phyloP scores from a whole-genome alignment of 2,888 invertebrate genomes.

The Bellardia pandia region DNA sequence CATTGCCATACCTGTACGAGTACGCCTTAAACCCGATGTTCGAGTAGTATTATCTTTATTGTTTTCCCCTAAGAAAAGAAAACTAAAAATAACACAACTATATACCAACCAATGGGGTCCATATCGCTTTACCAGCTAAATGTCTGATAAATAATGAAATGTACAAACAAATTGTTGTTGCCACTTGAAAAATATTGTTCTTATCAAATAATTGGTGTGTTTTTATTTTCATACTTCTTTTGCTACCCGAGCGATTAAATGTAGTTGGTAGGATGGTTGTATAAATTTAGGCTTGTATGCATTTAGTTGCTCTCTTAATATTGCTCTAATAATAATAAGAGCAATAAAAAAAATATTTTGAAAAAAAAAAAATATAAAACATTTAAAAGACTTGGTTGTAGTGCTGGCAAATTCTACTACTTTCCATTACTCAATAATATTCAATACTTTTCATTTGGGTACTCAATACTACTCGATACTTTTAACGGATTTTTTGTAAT shows the following conservation, averaged over 20 bases:
- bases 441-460: too few relatives aligned
- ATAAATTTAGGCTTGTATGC: neutral
- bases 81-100: slow-evolving; percentile 2
- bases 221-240: slow-evolving; percentile 24
- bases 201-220: slow-evolving; percentile 49
- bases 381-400: too few relatives aligned
- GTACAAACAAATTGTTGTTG: slow-evolving; percentile 36
- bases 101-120: slow-evolving; percentile 35
- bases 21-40: neutral
- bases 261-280: neutral
- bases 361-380: neutral
- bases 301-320: neutral
- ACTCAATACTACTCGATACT: too few relatives aligned
- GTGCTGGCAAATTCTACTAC: too few relatives aligned
- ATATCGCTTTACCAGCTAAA: slow-evolving; percentile 32
- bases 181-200: slow-evolving; percentile 36
- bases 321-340: neutral
- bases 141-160: slow-evolving; percentile 41
- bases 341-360: neutral
- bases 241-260: slow-evolving; percentile 4
- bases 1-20: slow-evolving; percentile 4
- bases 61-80: neutral
- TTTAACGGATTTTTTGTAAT: too few relatives aligned
- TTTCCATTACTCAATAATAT: too few relatives aligned
- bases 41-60: neutral